Evolutionary conservation across 2,888 invertebrate species (phyloP).

Genomic region (Axea sp.): DNA sequence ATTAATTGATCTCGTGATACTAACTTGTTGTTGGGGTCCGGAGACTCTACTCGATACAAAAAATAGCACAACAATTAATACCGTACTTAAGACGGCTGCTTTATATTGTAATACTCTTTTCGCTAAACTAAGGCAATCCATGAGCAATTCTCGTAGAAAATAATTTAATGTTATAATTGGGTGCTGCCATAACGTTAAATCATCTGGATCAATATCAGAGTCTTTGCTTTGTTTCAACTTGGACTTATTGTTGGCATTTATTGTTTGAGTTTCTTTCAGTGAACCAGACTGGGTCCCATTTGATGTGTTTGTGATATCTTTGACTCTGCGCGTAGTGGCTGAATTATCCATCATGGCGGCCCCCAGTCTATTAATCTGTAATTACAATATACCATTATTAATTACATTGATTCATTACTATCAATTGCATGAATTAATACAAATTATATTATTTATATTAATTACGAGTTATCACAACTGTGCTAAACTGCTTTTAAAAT

Average conservation of each 20-base stretch:
- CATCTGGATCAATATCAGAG: constrained; percentile 71
- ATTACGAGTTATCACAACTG: too few species aligned
- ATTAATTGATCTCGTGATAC: too few species aligned
- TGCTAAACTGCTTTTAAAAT: too few species aligned
- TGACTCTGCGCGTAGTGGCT: constrained; percentile 72
- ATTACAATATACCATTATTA: constrained; percentile 3
- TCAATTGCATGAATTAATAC: too few species aligned
- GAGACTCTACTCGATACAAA: constrained; percentile 72
- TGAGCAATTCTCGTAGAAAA: constrained; percentile 76
- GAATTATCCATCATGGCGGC: constrained; percentile 73
- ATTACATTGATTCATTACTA: not conserved
- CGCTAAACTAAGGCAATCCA: constrained; percentile 73
- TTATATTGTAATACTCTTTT: constrained; percentile 73
- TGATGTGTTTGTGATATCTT: constrained; percentile 66
- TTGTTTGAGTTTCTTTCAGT: constrained; percentile 44
- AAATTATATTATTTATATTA: too few species aligned
- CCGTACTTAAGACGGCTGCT: constrained; percentile 73
- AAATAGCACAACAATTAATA: constrained; percentile 72
- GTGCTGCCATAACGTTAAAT: constrained; percentile 76
- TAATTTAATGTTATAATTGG: constrained; percentile 76
- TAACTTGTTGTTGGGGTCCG: constrained; percentile 77
- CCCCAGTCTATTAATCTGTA: constrained; percentile 72
- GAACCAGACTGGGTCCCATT: constrained; percentile 65
- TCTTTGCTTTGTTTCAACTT: constrained; percentile 54
- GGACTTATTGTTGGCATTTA: constrained; percentile 41